phyloP scores from a whole-genome alignment of 1,140 invertebrate genomes.

The Phymorhynchus buccinoides region DNA sequence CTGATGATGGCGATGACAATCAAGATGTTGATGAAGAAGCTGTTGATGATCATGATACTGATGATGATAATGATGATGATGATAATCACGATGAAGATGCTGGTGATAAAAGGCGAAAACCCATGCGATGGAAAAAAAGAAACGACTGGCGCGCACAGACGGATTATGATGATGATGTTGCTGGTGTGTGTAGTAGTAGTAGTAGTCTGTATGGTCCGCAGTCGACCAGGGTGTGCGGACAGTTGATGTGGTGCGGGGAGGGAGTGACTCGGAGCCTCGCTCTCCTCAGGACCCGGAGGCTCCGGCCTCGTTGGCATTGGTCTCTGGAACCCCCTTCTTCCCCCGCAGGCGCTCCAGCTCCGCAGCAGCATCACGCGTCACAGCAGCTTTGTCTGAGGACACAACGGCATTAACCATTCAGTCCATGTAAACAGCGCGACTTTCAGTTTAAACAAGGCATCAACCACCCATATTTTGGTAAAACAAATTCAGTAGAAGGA shows the following conservation, averaged over 20 bases:
- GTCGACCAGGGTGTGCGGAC: background rate
- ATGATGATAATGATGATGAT: background rate
- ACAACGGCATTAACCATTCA: too few relatives aligned
- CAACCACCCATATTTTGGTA: too few relatives aligned
- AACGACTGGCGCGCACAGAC: background rate
- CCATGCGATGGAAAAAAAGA: background rate
- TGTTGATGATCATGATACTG: background rate
- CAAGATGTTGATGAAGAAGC: too few relatives aligned
- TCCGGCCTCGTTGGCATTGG: constrained; percentile 42
- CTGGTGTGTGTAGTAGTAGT: background rate
- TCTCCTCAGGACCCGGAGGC: constrained; percentile 36
- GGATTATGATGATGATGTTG: background rate
- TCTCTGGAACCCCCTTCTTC: constrained; percentile 75
- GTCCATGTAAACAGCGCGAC: too few relatives aligned
- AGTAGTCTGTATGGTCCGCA: background rate
- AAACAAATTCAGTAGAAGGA: too few relatives aligned
- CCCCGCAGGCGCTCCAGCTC: constrained; percentile 89
- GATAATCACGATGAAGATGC: background rate
- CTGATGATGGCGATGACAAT: too few relatives aligned
- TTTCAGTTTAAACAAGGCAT: too few relatives aligned
- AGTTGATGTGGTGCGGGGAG: too few relatives aligned
- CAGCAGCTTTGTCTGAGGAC: constrained; percentile 76
- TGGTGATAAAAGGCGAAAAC: background rate
- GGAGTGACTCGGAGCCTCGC: background rate
- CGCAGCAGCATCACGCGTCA: constrained; percentile 91